phyloP scores from a whole-genome alignment of 2,888 invertebrate species.

The Mayetiola destructor region DNA sequence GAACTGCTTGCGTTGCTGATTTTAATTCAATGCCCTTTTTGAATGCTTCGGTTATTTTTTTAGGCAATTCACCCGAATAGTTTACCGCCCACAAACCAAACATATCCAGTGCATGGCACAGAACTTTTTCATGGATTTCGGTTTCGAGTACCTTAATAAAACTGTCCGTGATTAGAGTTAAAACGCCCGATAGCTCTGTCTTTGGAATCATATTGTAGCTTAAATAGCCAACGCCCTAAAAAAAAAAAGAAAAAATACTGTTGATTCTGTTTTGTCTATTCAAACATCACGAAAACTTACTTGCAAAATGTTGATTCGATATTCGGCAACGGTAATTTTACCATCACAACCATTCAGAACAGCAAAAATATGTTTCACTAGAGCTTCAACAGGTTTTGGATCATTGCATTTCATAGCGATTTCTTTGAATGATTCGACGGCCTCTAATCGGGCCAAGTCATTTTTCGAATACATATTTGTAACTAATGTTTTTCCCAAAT shows the following conservation, averaged over 20 bases:
- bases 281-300: conserved; percentile 37
- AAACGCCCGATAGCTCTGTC: conserved; percentile 41
- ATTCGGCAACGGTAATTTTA: conserved; percentile 75
- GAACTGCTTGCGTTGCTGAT: conserved; percentile 59
- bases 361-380: conserved; percentile 57
- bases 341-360: conserved; percentile 81
- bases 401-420: conserved; percentile 60
- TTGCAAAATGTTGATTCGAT: conserved; percentile 73
- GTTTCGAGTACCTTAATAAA: conserved; percentile 65
- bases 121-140: conserved; percentile 85
- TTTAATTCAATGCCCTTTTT: conserved; percentile 63
- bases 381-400: conserved; percentile 45
- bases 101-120: conserved; percentile 67
- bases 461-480: conserved; percentile 76
- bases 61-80: conserved; percentile 48
- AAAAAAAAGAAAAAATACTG: conserved; percentile 15
- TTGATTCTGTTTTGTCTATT: neutral
- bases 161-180: conserved; percentile 47
- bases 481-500: conserved; percentile 69
- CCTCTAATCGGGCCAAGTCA: conserved; percentile 56
- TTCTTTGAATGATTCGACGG: conserved; percentile 54
- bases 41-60: conserved; percentile 48
- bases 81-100: conserved; percentile 63
- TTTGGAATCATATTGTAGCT: conserved; percentile 52
- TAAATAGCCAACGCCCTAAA: conserved; percentile 55